Base-by-base conservation (phyloP, 1,140 invertebrate species). In the Lysiphlebus fabarum region DNA sequence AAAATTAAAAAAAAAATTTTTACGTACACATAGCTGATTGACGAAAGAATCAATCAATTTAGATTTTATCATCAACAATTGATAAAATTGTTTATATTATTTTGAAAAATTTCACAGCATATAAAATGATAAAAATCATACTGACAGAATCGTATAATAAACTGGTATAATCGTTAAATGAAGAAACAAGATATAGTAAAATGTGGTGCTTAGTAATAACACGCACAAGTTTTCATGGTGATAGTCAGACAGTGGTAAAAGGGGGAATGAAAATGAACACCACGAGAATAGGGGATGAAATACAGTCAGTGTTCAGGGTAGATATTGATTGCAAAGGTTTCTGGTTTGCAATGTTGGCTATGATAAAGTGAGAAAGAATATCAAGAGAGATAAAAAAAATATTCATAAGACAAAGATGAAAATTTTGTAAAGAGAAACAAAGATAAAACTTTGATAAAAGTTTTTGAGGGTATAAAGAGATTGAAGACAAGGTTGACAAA, bases 321-420 rank as follows among this genome's bases (percentile, higher is more conserved):
- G 36, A 38, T 59, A 59, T 59, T 43, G 58, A 59, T 59, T 59
- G 58, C 50, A 10, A 59, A 59, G 58, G 58, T 47, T 54, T 59
- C 58, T 36, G 40, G 50, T 50, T 47, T 56, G 55, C 8, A 45
- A 45, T 56, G 44, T 47, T 26, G 17, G 17, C 17, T 26, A 17
- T 17, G 17, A 26, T 26, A 26, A 4, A 26, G 17, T 2, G 17
- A 42, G 14, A 37, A 11, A 57, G 26, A n/a, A n/a, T n/a, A n/a
- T n/a, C n/a, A n/a, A n/a, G n/a, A n/a, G n/a, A n/a, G n/a, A n/a
- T n/a, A n/a, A n/a, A n/a, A n/a, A n/a, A n/a, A n/a, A n/a, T n/a
- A n/a, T n/a, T n/a, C n/a, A n/a, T n/a, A n/a, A n/a, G n/a, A 50
- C 14, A 48, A 50, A 47, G 14, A 34, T 8, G 7, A 45, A 45